Percentiles rank a stretch among this genome's conserved stretches.
Conservation (phyloP, 2,888 invertebrate species). For the Agrotis clavis region DNA sequence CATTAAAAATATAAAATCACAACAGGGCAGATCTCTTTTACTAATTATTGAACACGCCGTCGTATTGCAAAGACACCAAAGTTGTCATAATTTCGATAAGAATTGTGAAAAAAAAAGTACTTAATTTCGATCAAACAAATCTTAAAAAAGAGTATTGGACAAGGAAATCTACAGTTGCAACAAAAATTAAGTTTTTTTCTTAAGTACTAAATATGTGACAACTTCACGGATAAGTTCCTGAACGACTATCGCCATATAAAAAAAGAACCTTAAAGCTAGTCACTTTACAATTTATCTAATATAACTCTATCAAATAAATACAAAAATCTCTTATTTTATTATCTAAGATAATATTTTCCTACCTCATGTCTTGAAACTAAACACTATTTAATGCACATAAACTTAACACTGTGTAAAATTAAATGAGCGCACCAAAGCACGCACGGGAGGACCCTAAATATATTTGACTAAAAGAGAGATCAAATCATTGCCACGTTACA, state of each 20-base stretch:
- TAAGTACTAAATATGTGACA: slow-evolving; percentile 87
- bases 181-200: slow-evolving; percentile 84
- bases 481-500: slow-evolving; percentile 93
- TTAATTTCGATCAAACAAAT: slow-evolving; percentile 58
- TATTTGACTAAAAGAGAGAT: slow-evolving; percentile 94
- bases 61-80: slow-evolving; percentile 63
- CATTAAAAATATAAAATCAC: slow-evolving; percentile 84
- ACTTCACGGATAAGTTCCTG: slow-evolving; percentile 79
- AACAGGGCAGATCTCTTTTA: slow-evolving; percentile 87
- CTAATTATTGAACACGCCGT: slow-evolving; percentile 70
- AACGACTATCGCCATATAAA: slow-evolving; percentile 90
- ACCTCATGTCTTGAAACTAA: slow-evolving; percentile 90
- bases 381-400: slow-evolving; percentile 81
- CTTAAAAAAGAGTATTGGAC: slow-evolving; percentile 60
- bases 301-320: slow-evolving; percentile 91
- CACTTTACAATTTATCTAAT: slow-evolving; percentile 91
- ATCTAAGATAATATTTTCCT: slow-evolving; percentile 90
- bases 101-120: slow-evolving; percentile 35
- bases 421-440: slow-evolving; percentile 73
- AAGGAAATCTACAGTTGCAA: slow-evolving; percentile 73
- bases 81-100: slow-evolving; percentile 39
- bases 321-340: slow-evolving; percentile 89
- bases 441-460: slow-evolving; percentile 89
- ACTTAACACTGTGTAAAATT: slow-evolving; percentile 85
- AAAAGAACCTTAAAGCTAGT: slow-evolving; percentile 86